Percentiles rank a stretch among this genome's conserved stretches.
Evolutionary conservation across 2,888 invertebrate genomes (phyloP).

Genomic region (Dendrolimus pini): DNA sequence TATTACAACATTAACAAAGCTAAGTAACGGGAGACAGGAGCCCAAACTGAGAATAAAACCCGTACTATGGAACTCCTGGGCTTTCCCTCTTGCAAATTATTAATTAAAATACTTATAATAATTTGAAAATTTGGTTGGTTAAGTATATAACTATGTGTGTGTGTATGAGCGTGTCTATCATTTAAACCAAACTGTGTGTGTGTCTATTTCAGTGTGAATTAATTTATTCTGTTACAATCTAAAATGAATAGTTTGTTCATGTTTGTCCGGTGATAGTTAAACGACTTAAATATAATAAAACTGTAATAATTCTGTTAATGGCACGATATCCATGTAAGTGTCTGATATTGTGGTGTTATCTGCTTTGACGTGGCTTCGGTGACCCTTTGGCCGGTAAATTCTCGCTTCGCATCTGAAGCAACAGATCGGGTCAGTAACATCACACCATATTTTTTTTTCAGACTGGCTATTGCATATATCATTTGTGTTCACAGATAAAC

Average conservation of each 20-base stretch:
- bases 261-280: conserved; percentile 3
- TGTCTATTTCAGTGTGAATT: too few relatives aligned
- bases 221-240: too few relatives aligned
- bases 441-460: conserved; percentile 19
- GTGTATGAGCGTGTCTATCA: too few relatives aligned
- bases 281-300: conserved; percentile 1
- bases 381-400: conserved; percentile 64
- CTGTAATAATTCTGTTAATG: conserved; percentile 19
- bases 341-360: conserved; percentile 51
- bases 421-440: conserved; percentile 57
- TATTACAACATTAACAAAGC: too few relatives aligned
- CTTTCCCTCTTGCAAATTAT: too few relatives aligned
- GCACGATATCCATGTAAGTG: conserved; percentile 37
- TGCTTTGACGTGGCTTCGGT: conserved; percentile 30
- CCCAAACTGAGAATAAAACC: too few relatives aligned
- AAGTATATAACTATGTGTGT: too few relatives aligned
- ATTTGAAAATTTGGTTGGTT: too few relatives aligned
- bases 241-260: neutral
- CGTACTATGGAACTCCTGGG: too few relatives aligned
- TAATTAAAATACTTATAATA: too few relatives aligned
- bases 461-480: neutral
- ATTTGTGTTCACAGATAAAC: conserved; percentile 81
- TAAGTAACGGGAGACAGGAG: too few relatives aligned
- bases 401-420: conserved; percentile 60
- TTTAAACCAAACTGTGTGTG: too few relatives aligned